phyloP scores from a whole-genome alignment of 2,113 vertebrate species.

The Grus americana region DNA sequence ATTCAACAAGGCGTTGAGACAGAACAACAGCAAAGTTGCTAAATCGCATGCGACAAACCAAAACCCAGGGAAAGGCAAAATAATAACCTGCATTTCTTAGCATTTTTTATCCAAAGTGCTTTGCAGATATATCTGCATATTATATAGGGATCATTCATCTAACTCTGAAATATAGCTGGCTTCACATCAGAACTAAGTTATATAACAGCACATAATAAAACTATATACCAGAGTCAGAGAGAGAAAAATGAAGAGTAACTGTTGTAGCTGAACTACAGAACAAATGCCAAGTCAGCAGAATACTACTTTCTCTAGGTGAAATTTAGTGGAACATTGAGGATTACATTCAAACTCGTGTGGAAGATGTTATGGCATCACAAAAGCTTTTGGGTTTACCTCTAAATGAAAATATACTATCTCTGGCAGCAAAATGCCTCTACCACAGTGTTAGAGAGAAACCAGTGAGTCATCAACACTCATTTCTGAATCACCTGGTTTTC shows the following conservation, averaged over 20 bases:
- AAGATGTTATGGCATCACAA: fast-evolving
- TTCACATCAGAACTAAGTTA: neutral
- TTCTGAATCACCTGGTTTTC: neutral
- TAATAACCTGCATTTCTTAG: neutral
- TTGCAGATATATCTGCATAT: neutral
- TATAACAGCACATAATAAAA: neutral
- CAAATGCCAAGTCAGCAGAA: neutral
- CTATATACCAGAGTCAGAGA: neutral
- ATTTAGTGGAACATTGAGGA: neutral
- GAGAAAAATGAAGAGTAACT: conserved; percentile 12
- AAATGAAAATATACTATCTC: neutral
- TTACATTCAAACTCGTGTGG: neutral
- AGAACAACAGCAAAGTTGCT: neutral
- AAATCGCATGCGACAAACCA: neutral
- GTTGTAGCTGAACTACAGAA: neutral
- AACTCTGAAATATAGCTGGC: neutral
- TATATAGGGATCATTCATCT: neutral
- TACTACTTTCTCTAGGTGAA: neutral
- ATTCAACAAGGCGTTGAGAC: neutral
- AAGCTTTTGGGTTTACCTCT: neutral
- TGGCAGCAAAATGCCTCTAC: neutral
- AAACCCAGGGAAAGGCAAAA: neutral
- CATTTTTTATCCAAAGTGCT: neutral
- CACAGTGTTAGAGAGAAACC: neutral
- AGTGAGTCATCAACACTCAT: neutral